Evolutionary conservation across 2,797 vertebrate species (phyloP), one percentile per base, ranked within the genome.

Genomic region (Salmo trutta): DNA sequence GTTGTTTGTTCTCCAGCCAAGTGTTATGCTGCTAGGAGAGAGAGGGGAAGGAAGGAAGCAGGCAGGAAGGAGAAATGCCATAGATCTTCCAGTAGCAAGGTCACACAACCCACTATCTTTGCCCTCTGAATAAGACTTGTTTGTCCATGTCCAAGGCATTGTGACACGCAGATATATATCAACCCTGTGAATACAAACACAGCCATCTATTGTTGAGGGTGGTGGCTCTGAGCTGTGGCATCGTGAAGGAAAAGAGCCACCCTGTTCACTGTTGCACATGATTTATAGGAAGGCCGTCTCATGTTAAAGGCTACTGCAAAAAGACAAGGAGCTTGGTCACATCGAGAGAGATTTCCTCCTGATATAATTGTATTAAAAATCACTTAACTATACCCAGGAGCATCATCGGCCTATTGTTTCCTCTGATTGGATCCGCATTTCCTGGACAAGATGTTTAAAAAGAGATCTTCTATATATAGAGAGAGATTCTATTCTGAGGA

Each of bases 401-500:
- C 24, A 19, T 53, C 67, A 76, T n/a, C 21, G 14, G 29, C 15
- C 82, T 88, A 84, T 85, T 88, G 82, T 88, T 87, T 82, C 75
- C 81, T 79, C 33, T 76, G 66, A 83, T 51, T 47, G 41, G 41
- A 79, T n/a, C 62, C 84, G 90, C 83, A 90, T 90, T 94, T 91
- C 88, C 75, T 87, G 78, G 78, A 86, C 84, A 86, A 91, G 91
- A 93, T 93, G 91, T 91, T 91, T 92, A 88, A 91, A 93, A 91
- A 82, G 85, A 84, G 17, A 74, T 74, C 93, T 95, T 72, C 93
- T 96, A 95, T 94, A 95, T 96, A 92, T 93, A 94, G 88, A 75
- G 66, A 6, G n/a, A 71, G 71, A 47, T 82, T 88, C 91, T 94
- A 94, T 93, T 94, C 86, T 88, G 80, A 21, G 87, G 91, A 87